Percentiles rank a stretch among this genome's conserved stretches.
Conservation (phyloP, 2,113 vertebrate genomes). For the Ornithorhynchus anatinus region DNA sequence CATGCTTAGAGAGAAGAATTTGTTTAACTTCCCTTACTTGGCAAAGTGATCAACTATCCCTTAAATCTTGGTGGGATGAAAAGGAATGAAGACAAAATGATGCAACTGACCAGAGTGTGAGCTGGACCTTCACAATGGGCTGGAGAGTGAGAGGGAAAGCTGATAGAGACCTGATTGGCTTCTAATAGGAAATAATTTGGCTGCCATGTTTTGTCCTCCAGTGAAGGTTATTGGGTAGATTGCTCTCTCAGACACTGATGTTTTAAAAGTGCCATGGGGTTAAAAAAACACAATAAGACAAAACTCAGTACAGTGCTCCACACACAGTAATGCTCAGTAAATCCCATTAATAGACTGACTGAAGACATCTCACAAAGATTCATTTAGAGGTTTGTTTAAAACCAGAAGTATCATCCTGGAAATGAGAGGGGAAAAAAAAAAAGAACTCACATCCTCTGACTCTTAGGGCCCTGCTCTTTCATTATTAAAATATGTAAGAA, state of each 20-base stretch:
- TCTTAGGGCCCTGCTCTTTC: slow-evolving; percentile 25
- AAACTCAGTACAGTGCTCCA: no score
- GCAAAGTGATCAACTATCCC: no score
- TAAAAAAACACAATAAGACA: slow-evolving; percentile 56
- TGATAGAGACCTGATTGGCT: slow-evolving; percentile 14
- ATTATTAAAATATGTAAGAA: neutral
- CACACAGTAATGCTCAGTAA: no score
- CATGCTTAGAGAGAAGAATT: no score
- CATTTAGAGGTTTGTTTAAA: slow-evolving; percentile 62
- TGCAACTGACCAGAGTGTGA: no score
- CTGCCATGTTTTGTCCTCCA: slow-evolving; percentile 8
- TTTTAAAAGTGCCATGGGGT: slow-evolving; percentile 51
- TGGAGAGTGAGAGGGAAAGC: neutral
- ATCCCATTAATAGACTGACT: no score
- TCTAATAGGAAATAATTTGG: slow-evolving; percentile 15
- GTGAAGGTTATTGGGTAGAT: slow-evolving; percentile 26
- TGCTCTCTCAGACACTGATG: slow-evolving; percentile 48
- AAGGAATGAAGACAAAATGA: no score
- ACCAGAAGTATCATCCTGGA: slow-evolving; percentile 35
- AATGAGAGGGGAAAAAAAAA: neutral
- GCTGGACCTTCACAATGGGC: no score
- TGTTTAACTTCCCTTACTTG: no score
- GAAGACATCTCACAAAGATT: slow-evolving; percentile 51
- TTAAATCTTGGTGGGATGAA: no score
- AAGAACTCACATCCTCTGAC: slow-evolving; percentile 2